These are phyloP conservation scores for Lissonota sp. DNA, from an alignment of 2,888 invertebrate genomes.

Conservation along the genomic window DNA sequence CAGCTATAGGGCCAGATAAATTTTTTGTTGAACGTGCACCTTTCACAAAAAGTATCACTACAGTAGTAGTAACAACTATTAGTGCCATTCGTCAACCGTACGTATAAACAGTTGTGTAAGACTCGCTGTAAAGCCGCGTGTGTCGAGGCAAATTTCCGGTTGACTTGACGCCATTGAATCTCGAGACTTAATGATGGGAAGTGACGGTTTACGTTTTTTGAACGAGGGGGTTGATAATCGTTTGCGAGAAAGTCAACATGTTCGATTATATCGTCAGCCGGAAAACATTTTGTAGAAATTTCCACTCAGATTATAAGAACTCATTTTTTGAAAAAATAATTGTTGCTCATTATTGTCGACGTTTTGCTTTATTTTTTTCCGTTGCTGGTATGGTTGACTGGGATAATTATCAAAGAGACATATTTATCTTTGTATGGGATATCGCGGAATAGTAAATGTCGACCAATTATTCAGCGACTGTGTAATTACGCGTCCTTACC, in stretches of 20 bases:
- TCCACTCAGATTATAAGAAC: neutral
- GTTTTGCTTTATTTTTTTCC: neutral
- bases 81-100: conserved; percentile 24
- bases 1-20: neutral
- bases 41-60: conserved; percentile 69
- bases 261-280: conserved; percentile 26
- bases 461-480: conserved; percentile 6
- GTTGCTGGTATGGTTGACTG: neutral
- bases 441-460: conserved; percentile 8
- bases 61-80: conserved; percentile 43
- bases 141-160: conserved; percentile 73
- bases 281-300: conserved; percentile 16
- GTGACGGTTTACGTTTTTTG: conserved; percentile 77
- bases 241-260: conserved; percentile 45
- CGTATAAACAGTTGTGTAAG: conserved; percentile 27
- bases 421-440: neutral
- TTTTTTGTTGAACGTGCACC: conserved; percentile 66
- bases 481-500: conserved; percentile 5
- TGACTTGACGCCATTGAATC: conserved; percentile 70
- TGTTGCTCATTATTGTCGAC: neutral
- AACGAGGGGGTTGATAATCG: conserved; percentile 74
- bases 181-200: conserved; percentile 72
- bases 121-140: conserved; percentile 42
- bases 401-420: conserved; percentile 12
- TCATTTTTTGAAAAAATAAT: neutral